A percentile compares a stretch with the other conserved stretches of the same genome.
These are phyloP conservation scores for Gadopsis bispinosus DNA, from an alignment of 2,797 vertebrate species.

Conservation along the genomic window DNA sequence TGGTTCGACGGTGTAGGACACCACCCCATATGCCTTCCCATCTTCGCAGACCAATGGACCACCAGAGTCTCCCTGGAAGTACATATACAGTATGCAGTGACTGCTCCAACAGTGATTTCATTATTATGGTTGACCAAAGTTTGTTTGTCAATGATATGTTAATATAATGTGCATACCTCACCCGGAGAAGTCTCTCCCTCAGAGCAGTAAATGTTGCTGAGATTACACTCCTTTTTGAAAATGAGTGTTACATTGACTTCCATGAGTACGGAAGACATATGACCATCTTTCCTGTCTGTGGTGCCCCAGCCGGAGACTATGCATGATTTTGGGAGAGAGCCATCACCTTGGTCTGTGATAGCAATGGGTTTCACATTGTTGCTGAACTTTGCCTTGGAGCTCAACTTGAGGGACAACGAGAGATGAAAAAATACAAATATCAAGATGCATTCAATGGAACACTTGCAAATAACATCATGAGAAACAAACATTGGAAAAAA, in stretches of 20 bases:
- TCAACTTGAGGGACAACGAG: slow-evolving; percentile 47
- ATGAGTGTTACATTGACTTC: slow-evolving; percentile 64
- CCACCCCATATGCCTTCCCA: slow-evolving; percentile 67
- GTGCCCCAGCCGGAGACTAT: slow-evolving; percentile 64
- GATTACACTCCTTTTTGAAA: rapidly evolving
- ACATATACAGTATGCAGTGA: not conserved
- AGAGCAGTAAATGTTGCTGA: slow-evolving; percentile 34
- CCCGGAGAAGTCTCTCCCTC: slow-evolving; percentile 8
- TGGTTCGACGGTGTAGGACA: slow-evolving; percentile 39
- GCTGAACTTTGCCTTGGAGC: slow-evolving; percentile 17
- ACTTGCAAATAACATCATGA: not conserved
- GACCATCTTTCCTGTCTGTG: rapidly evolving
- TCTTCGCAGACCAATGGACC: slow-evolving; percentile 79
- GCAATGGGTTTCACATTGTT: slow-evolving; percentile 21
- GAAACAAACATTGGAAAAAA: not conserved
- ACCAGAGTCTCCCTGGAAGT: slow-evolving; percentile 78
- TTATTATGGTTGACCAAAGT: not conserved
- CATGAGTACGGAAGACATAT: rapidly evolving
- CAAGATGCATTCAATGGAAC: not conserved
- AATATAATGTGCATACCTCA: not conserved
- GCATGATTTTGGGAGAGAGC: slow-evolving; percentile 32
- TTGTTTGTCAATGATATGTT: not conserved
- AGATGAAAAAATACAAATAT: not conserved
- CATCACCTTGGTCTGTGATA: not conserved
- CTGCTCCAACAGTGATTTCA: not conserved